Conservation (phyloP, 2,888 invertebrate species). For the Pseudococcus longispinus region DNA sequence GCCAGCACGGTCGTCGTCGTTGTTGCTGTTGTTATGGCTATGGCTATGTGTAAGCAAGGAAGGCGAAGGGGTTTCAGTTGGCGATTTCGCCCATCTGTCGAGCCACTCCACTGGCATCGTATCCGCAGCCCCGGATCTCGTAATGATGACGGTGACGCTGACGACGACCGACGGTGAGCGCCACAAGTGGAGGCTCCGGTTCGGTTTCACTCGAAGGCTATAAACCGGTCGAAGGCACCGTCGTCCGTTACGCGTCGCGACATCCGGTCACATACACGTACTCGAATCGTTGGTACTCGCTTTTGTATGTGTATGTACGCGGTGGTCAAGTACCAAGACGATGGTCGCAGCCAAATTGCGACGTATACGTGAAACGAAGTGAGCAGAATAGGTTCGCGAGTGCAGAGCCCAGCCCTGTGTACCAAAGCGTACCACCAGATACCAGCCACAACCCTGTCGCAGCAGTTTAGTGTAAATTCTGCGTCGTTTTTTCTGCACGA, state of each 20-base stretch:
- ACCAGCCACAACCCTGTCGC: background rate
- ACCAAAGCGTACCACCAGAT: too few species aligned
- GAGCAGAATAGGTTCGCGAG: too few species aligned
- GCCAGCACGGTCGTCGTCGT: background rate
- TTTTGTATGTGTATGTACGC: background rate
- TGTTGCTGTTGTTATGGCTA: background rate
- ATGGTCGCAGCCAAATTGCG: background rate
- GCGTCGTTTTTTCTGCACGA: background rate
- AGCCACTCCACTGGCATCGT: background rate
- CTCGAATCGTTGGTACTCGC: background rate
- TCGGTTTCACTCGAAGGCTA: conserved; percentile 20
- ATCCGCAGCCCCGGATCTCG: background rate
- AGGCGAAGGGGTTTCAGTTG: background rate
- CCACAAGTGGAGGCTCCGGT: background rate
- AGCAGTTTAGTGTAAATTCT: background rate
- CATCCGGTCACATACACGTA: conserved; percentile 48
- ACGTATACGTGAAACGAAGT: too few species aligned
- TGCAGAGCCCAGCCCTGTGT: too few species aligned
- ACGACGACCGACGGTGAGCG: background rate
- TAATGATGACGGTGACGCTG: background rate
- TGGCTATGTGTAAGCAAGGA: background rate
- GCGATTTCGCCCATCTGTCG: conserved; percentile 40
- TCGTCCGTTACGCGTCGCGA: conserved; percentile 51
- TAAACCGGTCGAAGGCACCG: conserved; percentile 50
- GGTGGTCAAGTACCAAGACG: background rate